phyloP scores from a whole-genome alignment of 2,797 vertebrate species.

The Rhynchotus rufescens region DNA sequence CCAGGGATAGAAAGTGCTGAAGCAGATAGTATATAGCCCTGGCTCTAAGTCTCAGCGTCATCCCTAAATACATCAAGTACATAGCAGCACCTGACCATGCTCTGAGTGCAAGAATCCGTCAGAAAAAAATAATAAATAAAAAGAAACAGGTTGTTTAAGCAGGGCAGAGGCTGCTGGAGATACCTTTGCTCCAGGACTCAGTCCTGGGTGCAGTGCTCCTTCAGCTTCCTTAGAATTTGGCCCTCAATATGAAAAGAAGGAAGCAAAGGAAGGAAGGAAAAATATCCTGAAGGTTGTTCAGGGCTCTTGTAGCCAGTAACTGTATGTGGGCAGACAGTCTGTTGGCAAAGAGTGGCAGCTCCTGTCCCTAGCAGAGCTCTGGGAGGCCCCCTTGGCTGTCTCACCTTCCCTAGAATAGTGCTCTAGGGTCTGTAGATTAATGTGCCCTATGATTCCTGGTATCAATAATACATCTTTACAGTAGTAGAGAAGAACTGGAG shows the following conservation, averaged over 20 bases:
- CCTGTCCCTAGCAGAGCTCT: neutral
- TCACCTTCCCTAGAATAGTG: neutral
- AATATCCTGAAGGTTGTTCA: no score
- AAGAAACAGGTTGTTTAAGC: neutral
- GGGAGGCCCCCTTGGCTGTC: neutral
- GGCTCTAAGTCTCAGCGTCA: neutral
- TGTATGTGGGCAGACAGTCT: neutral
- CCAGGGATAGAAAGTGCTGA: neutral
- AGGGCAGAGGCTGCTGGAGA: neutral
- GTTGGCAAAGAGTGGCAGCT: neutral
- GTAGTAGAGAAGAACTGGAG: neutral
- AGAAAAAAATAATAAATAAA: neutral
- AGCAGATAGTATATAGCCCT: neutral
- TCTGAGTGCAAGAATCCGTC: neutral
- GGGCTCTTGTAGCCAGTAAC: neutral
- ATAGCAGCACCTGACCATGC: neutral
- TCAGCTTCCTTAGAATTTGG: neutral
- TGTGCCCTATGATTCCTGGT: neutral
- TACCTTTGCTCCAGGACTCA: neutral
- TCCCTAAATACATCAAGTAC: neutral
- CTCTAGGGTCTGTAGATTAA: neutral
- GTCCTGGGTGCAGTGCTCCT: neutral
- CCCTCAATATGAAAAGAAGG: neutral
- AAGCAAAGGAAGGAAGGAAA: neutral
- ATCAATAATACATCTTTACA: neutral